Evolutionary conservation across 2,113 vertebrate genomes (phyloP).

Genomic region (Oceanites oceanicus): DNA sequence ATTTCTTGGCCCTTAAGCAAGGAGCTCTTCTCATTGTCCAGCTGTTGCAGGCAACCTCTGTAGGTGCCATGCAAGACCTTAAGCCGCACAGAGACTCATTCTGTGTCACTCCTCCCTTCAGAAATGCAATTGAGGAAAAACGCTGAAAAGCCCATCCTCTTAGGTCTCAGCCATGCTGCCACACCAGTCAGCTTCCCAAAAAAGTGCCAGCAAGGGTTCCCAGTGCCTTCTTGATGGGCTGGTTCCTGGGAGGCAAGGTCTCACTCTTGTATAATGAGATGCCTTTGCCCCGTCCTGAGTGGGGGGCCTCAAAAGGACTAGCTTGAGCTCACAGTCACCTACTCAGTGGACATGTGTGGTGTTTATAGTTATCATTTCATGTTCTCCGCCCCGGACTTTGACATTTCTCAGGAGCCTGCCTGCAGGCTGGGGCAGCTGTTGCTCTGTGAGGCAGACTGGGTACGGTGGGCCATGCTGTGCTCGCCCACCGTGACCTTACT

Average conservation of each 20-base stretch:
- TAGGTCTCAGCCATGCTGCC: neutral
- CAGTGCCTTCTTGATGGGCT: neutral
- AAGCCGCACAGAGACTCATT: neutral
- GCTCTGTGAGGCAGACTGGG: neutral
- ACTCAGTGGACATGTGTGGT: neutral
- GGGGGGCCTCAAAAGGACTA: neutral
- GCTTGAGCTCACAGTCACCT: neutral
- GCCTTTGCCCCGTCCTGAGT: neutral
- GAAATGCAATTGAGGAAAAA: neutral
- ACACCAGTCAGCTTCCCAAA: neutral
- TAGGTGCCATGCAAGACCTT: neutral
- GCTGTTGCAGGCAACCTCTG: neutral
- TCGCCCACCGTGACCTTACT: neutral
- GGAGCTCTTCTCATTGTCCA: neutral
- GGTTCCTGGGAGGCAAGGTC: neutral
- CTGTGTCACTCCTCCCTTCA: neutral
- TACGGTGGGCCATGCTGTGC: neutral
- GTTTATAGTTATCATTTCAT: neutral
- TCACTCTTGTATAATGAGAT: neutral
- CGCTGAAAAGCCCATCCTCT: neutral
- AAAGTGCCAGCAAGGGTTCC: neutral
- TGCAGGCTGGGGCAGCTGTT: neutral
- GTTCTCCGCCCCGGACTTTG: neutral
- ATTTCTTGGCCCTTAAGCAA: neutral
- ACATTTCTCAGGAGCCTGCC: neutral